phyloP scores from a whole-genome alignment of 2,888 invertebrate species.

The Arge pagana region DNA sequence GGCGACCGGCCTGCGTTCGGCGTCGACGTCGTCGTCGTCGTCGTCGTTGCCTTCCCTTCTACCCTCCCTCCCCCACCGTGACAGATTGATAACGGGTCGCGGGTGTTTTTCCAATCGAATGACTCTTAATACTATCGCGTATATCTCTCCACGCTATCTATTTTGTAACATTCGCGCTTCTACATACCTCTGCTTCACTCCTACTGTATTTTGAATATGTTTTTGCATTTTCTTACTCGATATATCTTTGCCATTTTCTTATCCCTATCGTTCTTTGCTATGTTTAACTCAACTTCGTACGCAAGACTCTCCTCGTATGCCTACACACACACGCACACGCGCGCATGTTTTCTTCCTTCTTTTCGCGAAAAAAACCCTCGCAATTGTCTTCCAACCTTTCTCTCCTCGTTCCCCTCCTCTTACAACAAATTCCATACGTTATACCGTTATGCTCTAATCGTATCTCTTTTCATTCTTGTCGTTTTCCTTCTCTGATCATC shows the following conservation, averaged over 20 bases:
- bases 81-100: conserved; percentile 1
- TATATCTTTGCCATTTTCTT: neutral
- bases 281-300: neutral
- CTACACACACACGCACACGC: no score
- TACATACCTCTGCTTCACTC: conserved; percentile 9
- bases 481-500: neutral
- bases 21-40: neutral
- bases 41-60: neutral
- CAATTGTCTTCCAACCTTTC: neutral
- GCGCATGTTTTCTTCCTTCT: neutral
- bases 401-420: neutral
- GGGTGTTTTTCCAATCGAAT: conserved; percentile 1
- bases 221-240: conserved; percentile 15
- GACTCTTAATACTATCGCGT: conserved; percentile 48
- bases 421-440: neutral
- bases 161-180: conserved; percentile 12
- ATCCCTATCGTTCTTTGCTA: neutral
- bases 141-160: conserved; percentile 32
- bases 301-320: neutral
- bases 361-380: neutral
- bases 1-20: no score
- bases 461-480: neutral
- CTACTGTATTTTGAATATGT: conserved; percentile 3
- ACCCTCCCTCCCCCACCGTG: neutral
- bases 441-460: no score